phyloP scores from a whole-genome alignment of 2,888 invertebrate genomes.

The Trissoscelio sp. region DNA sequence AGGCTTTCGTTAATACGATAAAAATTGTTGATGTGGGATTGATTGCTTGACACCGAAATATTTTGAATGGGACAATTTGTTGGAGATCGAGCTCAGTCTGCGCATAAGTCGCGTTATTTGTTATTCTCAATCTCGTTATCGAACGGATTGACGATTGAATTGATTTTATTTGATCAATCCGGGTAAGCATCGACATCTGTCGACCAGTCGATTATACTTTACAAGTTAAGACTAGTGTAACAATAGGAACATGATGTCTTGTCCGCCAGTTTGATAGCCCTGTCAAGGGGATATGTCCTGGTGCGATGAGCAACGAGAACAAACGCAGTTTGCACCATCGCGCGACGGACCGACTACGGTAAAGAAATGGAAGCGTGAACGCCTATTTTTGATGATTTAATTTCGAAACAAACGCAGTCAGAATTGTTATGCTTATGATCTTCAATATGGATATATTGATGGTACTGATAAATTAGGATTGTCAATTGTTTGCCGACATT shows the following conservation, averaged over 20 bases:
- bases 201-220: conserved; percentile 72
- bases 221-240: conserved; percentile 83
- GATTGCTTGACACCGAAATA: conserved; percentile 45
- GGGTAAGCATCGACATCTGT: conserved; percentile 33
- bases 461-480: too few relatives aligned
- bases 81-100: conserved; percentile 79
- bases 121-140: conserved; percentile 61
- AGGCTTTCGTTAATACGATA: too few relatives aligned
- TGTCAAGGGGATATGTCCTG: conserved; percentile 70
- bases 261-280: conserved; percentile 75
- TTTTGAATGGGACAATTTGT: conserved; percentile 50
- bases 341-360: conserved; percentile 34
- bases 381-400: not conserved
- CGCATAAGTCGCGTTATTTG: conserved; percentile 72
- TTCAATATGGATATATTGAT: too few relatives aligned
- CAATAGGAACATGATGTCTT: conserved; percentile 83
- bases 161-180: conserved; percentile 45
- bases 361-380: not conserved
- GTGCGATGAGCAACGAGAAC: conserved; percentile 42
- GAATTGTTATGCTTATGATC: too few relatives aligned
- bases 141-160: conserved; percentile 62
- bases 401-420: too few relatives aligned
- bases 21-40: too few relatives aligned
- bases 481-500: too few relatives aligned
- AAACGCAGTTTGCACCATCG: conserved; percentile 42